Evolutionary conservation across 1,140 invertebrate genomes (phyloP), one percentile per base, ranked within the genome.

Genomic region (Drosophila arizonae): DNA sequence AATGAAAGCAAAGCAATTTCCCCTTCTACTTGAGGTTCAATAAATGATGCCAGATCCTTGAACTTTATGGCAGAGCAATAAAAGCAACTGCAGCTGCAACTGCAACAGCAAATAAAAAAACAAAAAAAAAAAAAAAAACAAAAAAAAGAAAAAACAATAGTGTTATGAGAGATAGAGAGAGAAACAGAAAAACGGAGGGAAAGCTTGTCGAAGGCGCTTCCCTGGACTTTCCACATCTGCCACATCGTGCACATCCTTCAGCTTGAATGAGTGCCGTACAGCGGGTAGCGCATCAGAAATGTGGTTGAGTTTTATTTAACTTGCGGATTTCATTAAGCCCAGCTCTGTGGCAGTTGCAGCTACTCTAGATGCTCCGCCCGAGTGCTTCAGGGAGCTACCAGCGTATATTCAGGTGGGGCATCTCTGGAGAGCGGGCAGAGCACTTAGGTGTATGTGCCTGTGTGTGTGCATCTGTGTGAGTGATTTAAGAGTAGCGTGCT

Each of bases 301-400:
- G 43, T 50, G 56, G 65, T 36, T 56, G 52, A 13, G 45, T 69
- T 73, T 69, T 78, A 69, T 68, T 73, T 60, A 70, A 75, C 57
- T 62, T 65, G 77, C 45, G 75, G 75, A 72, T 72, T 81, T 81
- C 79, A 81, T 79, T 82, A 82, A 72, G 66, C 50, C 41, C 48
- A 62, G 57, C 56, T 11, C 61, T 61, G 17, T 11, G 21, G 33
- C 46, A 26, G 43, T 24, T 52, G 66, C 55, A 81, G 77, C 81
- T 75, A 85, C 74, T 86, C 63, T 39, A 70, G 58, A 55, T 15
- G 6, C 28, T 46, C 50, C 65, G 52, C 41, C 26, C 30, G 30
- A 58, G 65, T 71, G 64, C 70, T 73, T 77, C 46, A 71, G 73
- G 57, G 48, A 77, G 62, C 63, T 69, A 77, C 70, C 81, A 85